These are phyloP conservation scores for Furnarius figulus DNA, from an alignment of 2,113 vertebrate genomes.

Conservation along the genomic window DNA sequence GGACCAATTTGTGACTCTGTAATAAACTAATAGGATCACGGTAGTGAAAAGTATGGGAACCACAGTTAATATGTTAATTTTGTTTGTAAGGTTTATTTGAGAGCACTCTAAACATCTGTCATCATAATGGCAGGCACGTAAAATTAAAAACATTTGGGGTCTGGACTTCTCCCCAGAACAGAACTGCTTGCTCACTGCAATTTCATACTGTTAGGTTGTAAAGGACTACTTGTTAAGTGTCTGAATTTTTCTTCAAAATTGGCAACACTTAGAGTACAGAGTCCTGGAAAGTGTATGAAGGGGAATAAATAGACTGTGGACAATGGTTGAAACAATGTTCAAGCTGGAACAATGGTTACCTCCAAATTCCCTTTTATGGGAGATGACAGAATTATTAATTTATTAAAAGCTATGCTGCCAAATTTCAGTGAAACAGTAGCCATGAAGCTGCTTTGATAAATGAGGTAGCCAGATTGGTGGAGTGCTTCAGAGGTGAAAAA, in stretches of 20 bases:
- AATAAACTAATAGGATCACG: background rate
- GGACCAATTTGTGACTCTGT: background rate
- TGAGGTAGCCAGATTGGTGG: background rate
- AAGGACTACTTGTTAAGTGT: background rate
- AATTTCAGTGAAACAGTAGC: background rate
- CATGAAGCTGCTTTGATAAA: background rate
- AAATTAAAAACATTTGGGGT: background rate
- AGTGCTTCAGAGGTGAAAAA: background rate
- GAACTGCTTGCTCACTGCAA: background rate
- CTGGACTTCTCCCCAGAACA: background rate
- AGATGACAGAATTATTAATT: constrained; percentile 11
- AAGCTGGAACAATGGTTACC: background rate
- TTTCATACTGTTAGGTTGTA: background rate
- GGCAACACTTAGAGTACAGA: background rate
- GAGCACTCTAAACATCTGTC: background rate
- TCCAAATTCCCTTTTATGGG: background rate
- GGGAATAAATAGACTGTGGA: background rate
- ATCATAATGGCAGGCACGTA: background rate
- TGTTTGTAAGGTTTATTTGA: background rate
- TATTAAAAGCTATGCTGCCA: background rate
- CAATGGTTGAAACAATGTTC: background rate
- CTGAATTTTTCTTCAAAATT: background rate
- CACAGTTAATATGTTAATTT: background rate
- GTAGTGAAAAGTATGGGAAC: background rate
- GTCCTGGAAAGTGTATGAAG: background rate